Percentiles rank a stretch among this genome's conserved stretches.
Conservation (phyloP, 2,888 invertebrate genomes). For the Calliphora vomitoria region DNA sequence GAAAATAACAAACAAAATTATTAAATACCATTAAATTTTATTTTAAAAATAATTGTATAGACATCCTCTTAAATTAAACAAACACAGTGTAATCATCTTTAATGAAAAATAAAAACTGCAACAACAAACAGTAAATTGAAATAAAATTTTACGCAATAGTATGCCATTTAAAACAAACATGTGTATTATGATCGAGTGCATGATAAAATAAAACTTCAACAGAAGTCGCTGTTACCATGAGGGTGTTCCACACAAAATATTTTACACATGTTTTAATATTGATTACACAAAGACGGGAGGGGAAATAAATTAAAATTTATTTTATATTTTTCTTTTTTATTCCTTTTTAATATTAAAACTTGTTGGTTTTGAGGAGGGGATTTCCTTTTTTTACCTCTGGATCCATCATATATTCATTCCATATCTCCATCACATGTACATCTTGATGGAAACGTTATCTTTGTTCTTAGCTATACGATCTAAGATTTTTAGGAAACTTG, state of each 20-base stretch:
- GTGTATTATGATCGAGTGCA: conserved; percentile 66
- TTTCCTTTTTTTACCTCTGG: too few relatives aligned
- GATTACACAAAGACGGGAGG: too few relatives aligned
- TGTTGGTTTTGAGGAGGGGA: too few relatives aligned
- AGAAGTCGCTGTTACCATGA: conserved; percentile 14
- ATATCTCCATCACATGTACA: too few relatives aligned
- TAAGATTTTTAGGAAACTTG: too few relatives aligned
- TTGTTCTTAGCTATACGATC: too few relatives aligned
- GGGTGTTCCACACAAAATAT: not conserved
- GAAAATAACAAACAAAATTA: conserved; percentile 2
- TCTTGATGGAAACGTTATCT: too few relatives aligned
- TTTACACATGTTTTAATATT: not conserved
- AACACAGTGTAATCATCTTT: conserved; percentile 46
- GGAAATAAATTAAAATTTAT: too few relatives aligned
- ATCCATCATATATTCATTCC: too few relatives aligned
- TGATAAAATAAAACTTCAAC: conserved; percentile 66
- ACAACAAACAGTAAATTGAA: conserved; percentile 40
- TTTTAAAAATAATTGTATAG: conserved; percentile 51
- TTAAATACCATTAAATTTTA: conserved; percentile 60
- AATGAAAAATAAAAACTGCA: conserved; percentile 41
- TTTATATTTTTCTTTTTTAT: too few relatives aligned
- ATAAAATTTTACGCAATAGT: conserved; percentile 66
- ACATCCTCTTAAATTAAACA: conserved; percentile 58
- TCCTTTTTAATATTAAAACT: too few relatives aligned
- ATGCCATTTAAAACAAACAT: conserved; percentile 58